phyloP scores from a whole-genome alignment of 1,140 invertebrate species.

The Brachionus sp. region DNA sequence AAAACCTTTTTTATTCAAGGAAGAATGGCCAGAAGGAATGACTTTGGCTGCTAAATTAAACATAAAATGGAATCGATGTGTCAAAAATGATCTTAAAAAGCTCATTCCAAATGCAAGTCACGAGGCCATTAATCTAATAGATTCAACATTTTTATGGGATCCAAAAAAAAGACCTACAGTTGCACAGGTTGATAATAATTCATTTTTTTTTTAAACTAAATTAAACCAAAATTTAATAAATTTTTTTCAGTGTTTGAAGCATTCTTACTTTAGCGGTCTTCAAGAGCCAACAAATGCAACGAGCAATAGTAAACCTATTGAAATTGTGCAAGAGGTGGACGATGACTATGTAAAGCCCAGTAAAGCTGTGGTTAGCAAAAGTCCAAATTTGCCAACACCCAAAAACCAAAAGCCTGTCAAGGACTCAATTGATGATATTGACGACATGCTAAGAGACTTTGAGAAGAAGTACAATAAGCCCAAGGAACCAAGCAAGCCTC shows the following conservation, averaged over 20 bases:
- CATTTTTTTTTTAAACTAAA: background rate
- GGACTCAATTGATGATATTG: conserved; percentile 28
- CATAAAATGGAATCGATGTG: conserved; percentile 77
- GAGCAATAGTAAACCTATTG: background rate
- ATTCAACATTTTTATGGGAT: conserved; percentile 84
- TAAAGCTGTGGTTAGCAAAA: background rate
- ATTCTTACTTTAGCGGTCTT: background rate
- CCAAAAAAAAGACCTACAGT: conserved; percentile 85
- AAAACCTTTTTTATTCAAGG: conserved; percentile 60
- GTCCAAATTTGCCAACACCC: background rate
- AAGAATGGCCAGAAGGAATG: conserved; percentile 91
- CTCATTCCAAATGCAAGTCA: conserved; percentile 78
- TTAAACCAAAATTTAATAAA: conserved; percentile 2
- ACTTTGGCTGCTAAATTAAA: conserved; percentile 87
- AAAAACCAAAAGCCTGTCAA: background rate
- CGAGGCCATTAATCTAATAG: conserved; percentile 77
- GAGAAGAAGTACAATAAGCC: conserved; percentile 24
- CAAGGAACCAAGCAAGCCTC: background rate
- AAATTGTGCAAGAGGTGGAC: conserved; percentile 44
- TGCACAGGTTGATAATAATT: conserved; percentile 65
- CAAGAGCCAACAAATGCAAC: background rate
- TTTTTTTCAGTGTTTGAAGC: background rate
- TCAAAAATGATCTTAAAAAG: conserved; percentile 71
- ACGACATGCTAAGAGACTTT: conserved; percentile 14
- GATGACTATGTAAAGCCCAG: conserved; percentile 10